A percentile compares a stretch with the other conserved stretches of the same genome.
These are phyloP conservation scores for Lissonota sp. DNA, from an alignment of 2,888 invertebrate species.

Conservation along the genomic window DNA sequence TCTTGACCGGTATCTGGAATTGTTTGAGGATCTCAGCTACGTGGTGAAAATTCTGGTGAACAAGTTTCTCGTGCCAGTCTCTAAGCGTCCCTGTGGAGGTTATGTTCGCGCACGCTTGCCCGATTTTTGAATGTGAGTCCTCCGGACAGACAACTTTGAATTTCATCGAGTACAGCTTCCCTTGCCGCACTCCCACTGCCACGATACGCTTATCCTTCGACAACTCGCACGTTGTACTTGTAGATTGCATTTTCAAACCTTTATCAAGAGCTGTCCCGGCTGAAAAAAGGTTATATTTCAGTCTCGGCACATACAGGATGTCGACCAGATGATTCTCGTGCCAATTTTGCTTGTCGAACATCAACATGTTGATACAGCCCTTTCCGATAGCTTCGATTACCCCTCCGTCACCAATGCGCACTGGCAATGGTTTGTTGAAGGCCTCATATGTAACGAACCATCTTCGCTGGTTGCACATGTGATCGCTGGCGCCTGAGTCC, in stretches of 20 bases:
- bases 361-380: slow-evolving; percentile 59
- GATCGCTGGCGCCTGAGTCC: slow-evolving; percentile 60
- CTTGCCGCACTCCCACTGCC: slow-evolving; percentile 43
- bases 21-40: too few relatives aligned
- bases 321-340: slow-evolving; percentile 51
- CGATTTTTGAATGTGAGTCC: neutral
- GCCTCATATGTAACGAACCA: slow-evolving; percentile 50
- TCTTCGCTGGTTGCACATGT: slow-evolving; percentile 49
- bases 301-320: slow-evolving; percentile 45
- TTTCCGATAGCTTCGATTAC: slow-evolving; percentile 51
- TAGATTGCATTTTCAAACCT: slow-evolving; percentile 42
- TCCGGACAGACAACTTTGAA: neutral
- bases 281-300: slow-evolving; percentile 50
- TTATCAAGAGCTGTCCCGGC: slow-evolving; percentile 56
- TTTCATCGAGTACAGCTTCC: slow-evolving; percentile 24
- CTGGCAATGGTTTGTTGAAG: slow-evolving; percentile 20
- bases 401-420: slow-evolving; percentile 57
- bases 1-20: slow-evolving; percentile 19
- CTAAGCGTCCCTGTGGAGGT: slow-evolving; percentile 2
- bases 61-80: slow-evolving; percentile 2
- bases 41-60: too few relatives aligned
- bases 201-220: slow-evolving; percentile 13
- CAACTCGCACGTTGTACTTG: slow-evolving; percentile 35
- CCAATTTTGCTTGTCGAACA: slow-evolving; percentile 59
- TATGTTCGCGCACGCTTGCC: neutral